These are phyloP conservation scores for Agrochola lychnidis DNA, from an alignment of 2,888 invertebrate genomes.

Conservation along the genomic window DNA sequence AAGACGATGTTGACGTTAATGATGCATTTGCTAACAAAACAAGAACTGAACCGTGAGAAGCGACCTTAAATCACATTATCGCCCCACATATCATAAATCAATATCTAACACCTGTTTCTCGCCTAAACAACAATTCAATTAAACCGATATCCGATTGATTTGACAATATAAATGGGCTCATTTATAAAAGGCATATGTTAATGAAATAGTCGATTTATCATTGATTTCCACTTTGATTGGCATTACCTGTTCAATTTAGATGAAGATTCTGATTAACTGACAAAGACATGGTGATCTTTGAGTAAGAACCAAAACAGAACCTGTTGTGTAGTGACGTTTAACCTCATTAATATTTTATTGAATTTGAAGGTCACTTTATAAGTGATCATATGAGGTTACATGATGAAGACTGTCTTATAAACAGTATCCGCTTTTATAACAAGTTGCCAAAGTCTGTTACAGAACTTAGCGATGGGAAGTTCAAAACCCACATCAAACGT, in stretches of 20 bases:
- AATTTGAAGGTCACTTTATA: background rate
- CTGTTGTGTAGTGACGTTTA: too few relatives aligned
- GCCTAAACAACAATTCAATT: conserved; percentile 46
- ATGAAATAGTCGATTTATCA: conserved; percentile 42
- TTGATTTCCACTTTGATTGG: conserved; percentile 15
- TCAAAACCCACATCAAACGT: too few relatives aligned
- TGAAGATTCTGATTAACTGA: background rate
- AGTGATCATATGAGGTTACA: background rate
- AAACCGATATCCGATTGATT: conserved; percentile 35
- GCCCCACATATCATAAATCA: conserved; percentile 50
- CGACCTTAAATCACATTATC: conserved; percentile 13
- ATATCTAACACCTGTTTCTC: conserved; percentile 42
- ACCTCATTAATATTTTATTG: background rate
- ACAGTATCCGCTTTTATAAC: too few relatives aligned
- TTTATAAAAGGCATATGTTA: conserved; percentile 36
- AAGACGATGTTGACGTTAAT: background rate
- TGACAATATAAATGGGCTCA: conserved; percentile 48
- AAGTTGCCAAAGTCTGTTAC: too few relatives aligned
- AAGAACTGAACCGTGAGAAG: conserved; percentile 9
- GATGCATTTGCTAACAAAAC: background rate
- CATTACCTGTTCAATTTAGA: background rate
- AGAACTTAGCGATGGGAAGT: too few relatives aligned
- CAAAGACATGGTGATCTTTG: background rate
- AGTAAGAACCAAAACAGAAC: too few relatives aligned
- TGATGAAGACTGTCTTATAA: too few relatives aligned